A percentile compares a stretch with the other conserved stretches of the same genome.
phyloP scores from a whole-genome alignment of 1,140 invertebrate genomes.

The Mactra quadrangularis region DNA sequence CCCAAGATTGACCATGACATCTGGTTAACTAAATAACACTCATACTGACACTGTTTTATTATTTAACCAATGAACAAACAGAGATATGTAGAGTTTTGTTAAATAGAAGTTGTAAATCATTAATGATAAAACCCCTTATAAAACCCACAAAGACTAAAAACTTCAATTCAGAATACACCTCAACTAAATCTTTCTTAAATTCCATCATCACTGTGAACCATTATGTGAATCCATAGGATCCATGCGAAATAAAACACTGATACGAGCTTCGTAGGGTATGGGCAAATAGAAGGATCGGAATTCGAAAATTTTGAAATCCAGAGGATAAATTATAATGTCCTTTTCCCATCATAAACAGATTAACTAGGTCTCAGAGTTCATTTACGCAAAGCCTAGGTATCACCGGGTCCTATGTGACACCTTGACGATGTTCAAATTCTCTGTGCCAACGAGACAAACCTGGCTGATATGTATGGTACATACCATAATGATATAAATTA shows the following conservation, averaged over 20 bases:
- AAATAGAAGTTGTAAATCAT: no score
- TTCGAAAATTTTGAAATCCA: conserved; percentile 57
- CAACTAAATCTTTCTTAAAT: conserved; percentile 29
- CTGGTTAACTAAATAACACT: no score
- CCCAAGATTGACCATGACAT: no score
- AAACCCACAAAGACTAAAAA: conserved; percentile 19
- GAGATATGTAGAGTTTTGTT: no score
- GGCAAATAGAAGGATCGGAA: conserved; percentile 55
- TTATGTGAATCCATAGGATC: conserved; percentile 3
- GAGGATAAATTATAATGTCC: conserved; percentile 60
- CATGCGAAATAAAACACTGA: conserved; percentile 58
- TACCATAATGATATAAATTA: no score
- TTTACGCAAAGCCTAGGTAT: conserved; percentile 54
- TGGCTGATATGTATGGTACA: background rate
- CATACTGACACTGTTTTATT: no score
- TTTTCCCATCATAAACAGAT: conserved; percentile 62
- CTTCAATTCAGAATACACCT: conserved; percentile 25
- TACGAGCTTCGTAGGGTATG: conserved; percentile 17
- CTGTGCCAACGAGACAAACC: background rate
- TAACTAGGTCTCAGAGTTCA: conserved; percentile 56
- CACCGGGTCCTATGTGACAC: conserved; percentile 43
- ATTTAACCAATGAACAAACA: no score
- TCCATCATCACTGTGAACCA: conserved; percentile 10
- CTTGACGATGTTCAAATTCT: background rate
- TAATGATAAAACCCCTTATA: conserved; percentile 29